A percentile compares a stretch with the other conserved stretches of the same genome.
Conservation (phyloP, 2,797 vertebrate species). For the Eremophila alpestris region DNA sequence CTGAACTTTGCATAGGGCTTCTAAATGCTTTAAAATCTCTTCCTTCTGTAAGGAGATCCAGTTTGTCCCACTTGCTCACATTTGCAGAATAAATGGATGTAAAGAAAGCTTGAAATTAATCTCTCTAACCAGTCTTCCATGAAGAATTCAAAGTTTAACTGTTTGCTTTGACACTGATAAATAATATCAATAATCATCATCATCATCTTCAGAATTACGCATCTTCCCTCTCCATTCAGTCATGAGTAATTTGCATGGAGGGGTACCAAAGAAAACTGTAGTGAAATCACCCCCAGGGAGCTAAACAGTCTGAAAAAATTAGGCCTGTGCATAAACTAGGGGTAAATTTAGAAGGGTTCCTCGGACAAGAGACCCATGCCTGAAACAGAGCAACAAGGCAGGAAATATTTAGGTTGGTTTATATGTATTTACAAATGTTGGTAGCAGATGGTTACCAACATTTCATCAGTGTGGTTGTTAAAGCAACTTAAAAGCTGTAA, state of each 20-base stretch:
- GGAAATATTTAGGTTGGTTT: constrained; percentile 19
- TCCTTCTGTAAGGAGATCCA: neutral
- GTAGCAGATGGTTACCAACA: constrained; percentile 46
- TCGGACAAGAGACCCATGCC: neutral
- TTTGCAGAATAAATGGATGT: neutral
- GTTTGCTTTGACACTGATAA: neutral
- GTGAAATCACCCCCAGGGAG: neutral
- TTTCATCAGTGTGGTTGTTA: constrained; percentile 10
- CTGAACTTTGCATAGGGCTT: neutral
- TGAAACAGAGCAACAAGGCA: constrained; percentile 14
- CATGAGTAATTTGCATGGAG: neutral
- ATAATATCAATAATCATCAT: neutral
- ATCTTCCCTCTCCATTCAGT: neutral
- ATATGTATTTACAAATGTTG: constrained; percentile 47
- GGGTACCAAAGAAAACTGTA: neutral
- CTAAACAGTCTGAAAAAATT: neutral
- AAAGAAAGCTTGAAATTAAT: neutral
- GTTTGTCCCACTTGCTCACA: neutral
- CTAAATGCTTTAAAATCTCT: neutral
- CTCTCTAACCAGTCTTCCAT: neutral
- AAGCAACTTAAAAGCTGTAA: constrained; percentile 39
- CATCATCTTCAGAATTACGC: neutral
- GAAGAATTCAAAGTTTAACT: neutral
- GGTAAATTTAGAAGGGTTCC: neutral
- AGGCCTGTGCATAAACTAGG: neutral